These are phyloP conservation scores for Mayetiola destructor DNA, from an alignment of 2,888 invertebrate genomes.

Conservation along the genomic window DNA sequence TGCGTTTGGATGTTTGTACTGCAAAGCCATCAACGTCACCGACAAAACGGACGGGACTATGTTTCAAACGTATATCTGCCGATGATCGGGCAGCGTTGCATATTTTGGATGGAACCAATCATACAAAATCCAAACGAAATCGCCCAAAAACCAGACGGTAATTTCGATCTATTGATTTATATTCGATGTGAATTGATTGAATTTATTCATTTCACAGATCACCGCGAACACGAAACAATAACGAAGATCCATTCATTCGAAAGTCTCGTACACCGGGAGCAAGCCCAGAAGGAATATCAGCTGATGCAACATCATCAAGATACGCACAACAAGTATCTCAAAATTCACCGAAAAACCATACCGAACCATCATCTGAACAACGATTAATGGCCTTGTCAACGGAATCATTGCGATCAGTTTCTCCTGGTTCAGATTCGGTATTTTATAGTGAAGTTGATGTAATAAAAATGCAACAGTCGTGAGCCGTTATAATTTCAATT, in stretches of 20 bases:
- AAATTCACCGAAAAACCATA: slow-evolving; percentile 1
- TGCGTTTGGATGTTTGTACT: slow-evolving; percentile 57
- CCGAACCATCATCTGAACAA: slow-evolving; percentile 33
- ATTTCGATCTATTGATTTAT: slow-evolving; percentile 21
- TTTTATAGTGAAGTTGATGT: slow-evolving; percentile 68
- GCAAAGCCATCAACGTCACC: slow-evolving; percentile 39
- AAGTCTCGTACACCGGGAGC: slow-evolving; percentile 9
- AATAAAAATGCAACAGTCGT: slow-evolving; percentile 21
- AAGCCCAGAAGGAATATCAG: slow-evolving; percentile 18
- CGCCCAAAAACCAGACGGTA: slow-evolving; percentile 34
- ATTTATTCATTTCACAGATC: slow-evolving; percentile 16
- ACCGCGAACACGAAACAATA: slow-evolving; percentile 1
- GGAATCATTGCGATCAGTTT: slow-evolving; percentile 75
- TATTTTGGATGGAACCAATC: slow-evolving; percentile 28
- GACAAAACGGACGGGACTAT: slow-evolving; percentile 25
- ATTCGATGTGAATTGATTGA: slow-evolving; percentile 26
- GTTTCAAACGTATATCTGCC: slow-evolving; percentile 25
- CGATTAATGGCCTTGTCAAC: slow-evolving; percentile 68
- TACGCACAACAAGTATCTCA: slow-evolving; percentile 23
- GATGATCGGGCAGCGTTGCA: slow-evolving; percentile 25
- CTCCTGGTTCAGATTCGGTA: slow-evolving; percentile 80
- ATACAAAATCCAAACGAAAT: slow-evolving; percentile 33
- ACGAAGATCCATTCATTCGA: not conserved
- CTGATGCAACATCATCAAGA: slow-evolving; percentile 25
- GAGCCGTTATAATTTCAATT: not conserved